Evolutionary conservation across 2,113 vertebrate species (phyloP).

Genomic region (Poecile atricapillus): DNA sequence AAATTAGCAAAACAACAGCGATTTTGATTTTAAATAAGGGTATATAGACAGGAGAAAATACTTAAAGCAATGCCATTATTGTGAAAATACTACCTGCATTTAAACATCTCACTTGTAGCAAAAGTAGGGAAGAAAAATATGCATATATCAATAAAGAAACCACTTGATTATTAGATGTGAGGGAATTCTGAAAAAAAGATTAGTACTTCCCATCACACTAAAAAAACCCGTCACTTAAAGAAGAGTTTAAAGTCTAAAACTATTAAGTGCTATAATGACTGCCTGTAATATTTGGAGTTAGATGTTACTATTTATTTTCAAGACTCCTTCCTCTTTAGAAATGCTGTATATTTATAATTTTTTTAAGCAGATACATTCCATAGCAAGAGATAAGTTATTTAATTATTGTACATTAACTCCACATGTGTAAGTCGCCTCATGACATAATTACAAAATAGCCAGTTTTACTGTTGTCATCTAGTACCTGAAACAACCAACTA

Average conservation of each 20-base stretch:
- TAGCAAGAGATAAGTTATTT: neutral
- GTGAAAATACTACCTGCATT: neutral
- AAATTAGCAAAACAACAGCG: neutral
- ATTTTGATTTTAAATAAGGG: neutral
- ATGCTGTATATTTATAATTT: neutral
- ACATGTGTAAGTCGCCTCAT: neutral
- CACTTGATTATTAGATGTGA: neutral
- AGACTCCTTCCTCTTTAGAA: neutral
- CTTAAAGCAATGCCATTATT: neutral
- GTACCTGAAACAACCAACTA: neutral
- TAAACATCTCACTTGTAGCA: neutral
- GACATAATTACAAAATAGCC: neutral
- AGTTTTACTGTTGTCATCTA: neutral
- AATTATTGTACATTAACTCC: neutral
- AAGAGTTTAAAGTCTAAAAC: neutral
- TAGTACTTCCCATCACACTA: neutral
- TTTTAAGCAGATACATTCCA: neutral
- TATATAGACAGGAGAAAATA: neutral
- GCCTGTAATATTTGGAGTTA: neutral
- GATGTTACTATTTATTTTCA: neutral
- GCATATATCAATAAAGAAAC: neutral
- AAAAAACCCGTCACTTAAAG: neutral
- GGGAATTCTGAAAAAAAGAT: neutral
- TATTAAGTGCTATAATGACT: neutral
- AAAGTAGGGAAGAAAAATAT: neutral